Base-by-base conservation (phyloP, 2,113 vertebrate genomes). In the Circaetus gallicus region DNA sequence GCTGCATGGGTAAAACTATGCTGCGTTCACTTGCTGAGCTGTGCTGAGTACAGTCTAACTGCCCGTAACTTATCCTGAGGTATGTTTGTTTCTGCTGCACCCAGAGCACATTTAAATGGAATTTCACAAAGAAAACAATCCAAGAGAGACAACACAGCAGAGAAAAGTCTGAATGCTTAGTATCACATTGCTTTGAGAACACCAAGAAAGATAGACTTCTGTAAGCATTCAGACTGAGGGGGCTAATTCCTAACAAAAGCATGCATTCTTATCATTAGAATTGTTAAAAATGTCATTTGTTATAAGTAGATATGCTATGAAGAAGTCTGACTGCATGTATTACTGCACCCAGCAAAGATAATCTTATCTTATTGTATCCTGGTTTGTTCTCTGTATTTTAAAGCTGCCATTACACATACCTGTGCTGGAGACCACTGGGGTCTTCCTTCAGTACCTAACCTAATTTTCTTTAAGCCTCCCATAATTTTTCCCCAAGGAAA, bases 21-120 rank as follows among this genome's bases (percentile, higher is more conserved):
- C 56, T 0, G 0, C 0, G 1, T 67, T 77, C 28, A 0, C 63
- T 47, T 65, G 56, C 52, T 38, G 67, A 58, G 62, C 36, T n/a
- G 8, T 40, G 62, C 78, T 17, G 25, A 25, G 32, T 43, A 16
- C 25, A 16, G 7, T n/a, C 36, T 36, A 18, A 32, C n/a, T 49
- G 31, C 50, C 29, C 1, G 0, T 21, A 24, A 49, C 42, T 32
- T 53, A 26, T 11, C 52, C 36, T 0, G 5, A 53, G 61, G 42
- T 45, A 16, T 0, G 2, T 77, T 61, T 45, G 40, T 58, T 90
- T 52, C 13, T 32, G 36, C 73, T 84, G 43, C 55, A 49, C 32
- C n/a, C 40, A 32, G n/a, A 24, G 24, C 62, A 66, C 13, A 6
- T 84, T 25, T 59, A 84, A 66, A 50, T 32, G 7, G 56, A 52